phyloP scores from a whole-genome alignment of 2,888 invertebrate species.

The Loripinus fragilis region DNA sequence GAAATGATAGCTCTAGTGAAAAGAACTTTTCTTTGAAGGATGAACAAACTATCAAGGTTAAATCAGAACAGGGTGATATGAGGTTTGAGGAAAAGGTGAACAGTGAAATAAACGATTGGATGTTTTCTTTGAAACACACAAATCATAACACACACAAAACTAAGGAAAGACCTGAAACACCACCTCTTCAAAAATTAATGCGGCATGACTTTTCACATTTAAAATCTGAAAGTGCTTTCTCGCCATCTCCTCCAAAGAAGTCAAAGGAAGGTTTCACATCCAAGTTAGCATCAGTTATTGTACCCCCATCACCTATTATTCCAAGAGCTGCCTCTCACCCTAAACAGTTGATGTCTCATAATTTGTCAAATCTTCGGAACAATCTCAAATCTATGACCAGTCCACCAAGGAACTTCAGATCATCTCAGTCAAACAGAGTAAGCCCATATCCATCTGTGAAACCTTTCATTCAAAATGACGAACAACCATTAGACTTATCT shows the following conservation, averaged over 20 bases:
- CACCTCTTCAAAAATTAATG: slow-evolving; percentile 68
- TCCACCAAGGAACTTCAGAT: slow-evolving; percentile 38
- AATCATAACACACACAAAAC: slow-evolving; percentile 17
- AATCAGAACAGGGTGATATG: background rate
- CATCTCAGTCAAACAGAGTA: slow-evolving; percentile 41
- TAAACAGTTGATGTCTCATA: slow-evolving; percentile 62
- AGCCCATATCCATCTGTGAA: slow-evolving; percentile 46
- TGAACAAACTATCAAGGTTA: slow-evolving; percentile 10
- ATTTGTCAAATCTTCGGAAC: slow-evolving; percentile 45
- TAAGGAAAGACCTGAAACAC: slow-evolving; percentile 60
- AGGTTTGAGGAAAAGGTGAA: slow-evolving; percentile 18
- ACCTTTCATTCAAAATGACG: slow-evolving; percentile 49
- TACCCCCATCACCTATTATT: slow-evolving; percentile 51
- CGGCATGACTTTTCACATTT: slow-evolving; percentile 66
- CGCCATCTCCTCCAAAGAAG: slow-evolving; percentile 63
- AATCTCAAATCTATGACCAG: slow-evolving; percentile 37
- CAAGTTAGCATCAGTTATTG: slow-evolving; percentile 59
- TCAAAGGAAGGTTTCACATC: slow-evolving; percentile 60
- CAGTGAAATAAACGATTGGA: slow-evolving; percentile 41
- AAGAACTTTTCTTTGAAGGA: slow-evolving; percentile 27
- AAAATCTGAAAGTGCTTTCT: slow-evolving; percentile 49
- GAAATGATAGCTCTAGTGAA: background rate
- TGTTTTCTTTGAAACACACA: slow-evolving; percentile 8
- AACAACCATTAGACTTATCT: slow-evolving; percentile 76
- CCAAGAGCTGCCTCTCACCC: slow-evolving; percentile 62